Evolutionary conservation across 2,888 invertebrate genomes (phyloP).

Genomic region (Cheilosia soror): DNA sequence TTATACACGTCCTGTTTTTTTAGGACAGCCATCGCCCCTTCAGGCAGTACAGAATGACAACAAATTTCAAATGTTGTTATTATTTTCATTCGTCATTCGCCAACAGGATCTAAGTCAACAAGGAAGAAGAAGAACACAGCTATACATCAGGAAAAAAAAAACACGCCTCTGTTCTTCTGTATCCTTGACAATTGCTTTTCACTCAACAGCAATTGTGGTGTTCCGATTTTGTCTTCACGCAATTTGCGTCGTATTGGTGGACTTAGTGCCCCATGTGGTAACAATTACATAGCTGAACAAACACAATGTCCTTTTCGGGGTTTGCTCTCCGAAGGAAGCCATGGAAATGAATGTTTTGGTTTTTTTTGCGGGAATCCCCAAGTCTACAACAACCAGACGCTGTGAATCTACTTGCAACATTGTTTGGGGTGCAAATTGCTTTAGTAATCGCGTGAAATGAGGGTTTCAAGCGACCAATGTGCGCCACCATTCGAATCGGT

Average conservation of each 20-base stretch:
- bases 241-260: constrained; percentile 61
- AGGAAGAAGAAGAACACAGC: constrained; percentile 19
- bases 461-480: constrained; percentile 54
- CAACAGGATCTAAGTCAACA: constrained; percentile 71
- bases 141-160: neutral
- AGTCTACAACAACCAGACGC: constrained; percentile 62
- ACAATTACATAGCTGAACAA: constrained; percentile 73
- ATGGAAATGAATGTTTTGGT: constrained; percentile 45
- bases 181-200: constrained; percentile 60
- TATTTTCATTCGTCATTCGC: constrained; percentile 61
- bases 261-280: constrained; percentile 69
- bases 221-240: constrained; percentile 69
- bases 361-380: constrained; percentile 59
- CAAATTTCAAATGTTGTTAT: constrained; percentile 59
- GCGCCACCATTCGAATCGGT: constrained; percentile 32
- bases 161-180: constrained; percentile 33
- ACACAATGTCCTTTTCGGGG: constrained; percentile 63
- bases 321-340: constrained; percentile 41
- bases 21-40: constrained; percentile 61
- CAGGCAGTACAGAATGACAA: constrained; percentile 38
- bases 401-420: constrained; percentile 29
- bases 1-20: constrained; percentile 70
- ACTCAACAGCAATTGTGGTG: constrained; percentile 47
- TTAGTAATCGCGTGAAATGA: constrained; percentile 73
- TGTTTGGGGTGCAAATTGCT: constrained; percentile 73